A percentile compares a stretch with the other conserved stretches of the same genome.
Evolutionary conservation across 2,797 vertebrate species (phyloP).

Genomic region (Hippopotamyrus pictus): DNA sequence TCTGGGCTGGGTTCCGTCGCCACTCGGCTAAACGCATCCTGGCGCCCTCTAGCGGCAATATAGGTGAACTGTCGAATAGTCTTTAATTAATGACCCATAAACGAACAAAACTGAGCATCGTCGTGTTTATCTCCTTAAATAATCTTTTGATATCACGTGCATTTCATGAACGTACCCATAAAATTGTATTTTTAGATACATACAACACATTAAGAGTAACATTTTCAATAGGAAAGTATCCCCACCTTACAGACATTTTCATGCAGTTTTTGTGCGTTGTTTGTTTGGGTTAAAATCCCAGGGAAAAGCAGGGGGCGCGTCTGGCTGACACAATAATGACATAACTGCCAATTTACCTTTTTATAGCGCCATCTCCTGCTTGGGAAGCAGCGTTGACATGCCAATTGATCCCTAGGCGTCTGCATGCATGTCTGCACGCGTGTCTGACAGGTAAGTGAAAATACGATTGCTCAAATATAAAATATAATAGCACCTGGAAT

Average conservation of each 20-base stretch:
- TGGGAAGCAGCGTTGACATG: neutral
- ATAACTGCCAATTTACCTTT: neutral
- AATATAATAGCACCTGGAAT: neutral
- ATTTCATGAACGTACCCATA: neutral
- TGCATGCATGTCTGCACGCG: conserved; percentile 60
- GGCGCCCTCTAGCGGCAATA: conserved; percentile 47
- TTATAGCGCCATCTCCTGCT: neutral
- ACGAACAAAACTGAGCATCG: neutral
- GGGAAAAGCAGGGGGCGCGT: neutral
- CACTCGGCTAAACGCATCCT: conserved; percentile 37
- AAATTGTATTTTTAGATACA: neutral
- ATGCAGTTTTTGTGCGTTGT: neutral
- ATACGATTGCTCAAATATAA: neutral
- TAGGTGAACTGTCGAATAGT: neutral
- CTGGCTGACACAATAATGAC: conserved; percentile 14
- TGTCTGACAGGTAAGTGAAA: conserved; percentile 31
- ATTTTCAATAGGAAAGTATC: neutral
- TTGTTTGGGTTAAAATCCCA: neutral
- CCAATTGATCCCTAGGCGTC: conserved; percentile 26
- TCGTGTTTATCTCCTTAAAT: neutral
- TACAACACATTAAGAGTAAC: neutral
- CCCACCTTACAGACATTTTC: neutral
- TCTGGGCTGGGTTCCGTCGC: conserved; percentile 54
- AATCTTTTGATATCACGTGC: neutral
- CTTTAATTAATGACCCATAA: neutral